Evolutionary conservation across 2,113 vertebrate genomes (phyloP), one percentile per base, ranked within the genome.

Genomic region (Pygoscelis antarcticus): DNA sequence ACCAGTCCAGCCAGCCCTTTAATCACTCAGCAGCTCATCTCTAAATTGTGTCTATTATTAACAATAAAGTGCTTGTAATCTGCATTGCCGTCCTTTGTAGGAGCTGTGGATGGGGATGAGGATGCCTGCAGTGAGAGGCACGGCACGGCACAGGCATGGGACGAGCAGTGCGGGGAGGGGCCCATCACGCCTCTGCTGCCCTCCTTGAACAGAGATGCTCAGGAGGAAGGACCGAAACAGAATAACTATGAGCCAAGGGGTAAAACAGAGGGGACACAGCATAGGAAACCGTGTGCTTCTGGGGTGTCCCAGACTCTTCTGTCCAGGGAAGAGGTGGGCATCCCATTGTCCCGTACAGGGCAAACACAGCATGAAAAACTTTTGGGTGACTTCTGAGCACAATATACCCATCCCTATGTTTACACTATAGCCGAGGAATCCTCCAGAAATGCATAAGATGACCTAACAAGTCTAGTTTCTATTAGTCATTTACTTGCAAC

Each of bases 11-110:
- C 61, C 94, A 94, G 66, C 66, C 21, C 40, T 86, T 85, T 60
- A 90, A 93, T 96, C 62, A 40, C 82, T 83, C 82, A 72, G 93
- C 85, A 38, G 71, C 58, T 95, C 80, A 40, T 49, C 76, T 77
- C 64, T 4, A 64, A 81, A 77, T 81, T 83, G 49, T 23, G 68
- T 86, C 68, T 74, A 5, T 87, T 58, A 86, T 77, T 70, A 95
- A 89, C 46, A 77, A 80, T 25, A 44, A 83, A 77, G 54, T 26
- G 40, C 83, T 72, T 9, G 8, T 20, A 62, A 34, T 46, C 81
- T 15, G 51, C 65, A 81, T 26, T 1, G 0, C 34, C 18, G 5
- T 64, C 46, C 83, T 81, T 65, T 61, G 80, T 21, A 49, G 76
- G 61, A 74, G 68, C 66, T 19, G 23, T 5, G 65, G 79, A 40